phyloP scores from a whole-genome alignment of 2,888 invertebrate genomes.

The Homarus gammarus region DNA sequence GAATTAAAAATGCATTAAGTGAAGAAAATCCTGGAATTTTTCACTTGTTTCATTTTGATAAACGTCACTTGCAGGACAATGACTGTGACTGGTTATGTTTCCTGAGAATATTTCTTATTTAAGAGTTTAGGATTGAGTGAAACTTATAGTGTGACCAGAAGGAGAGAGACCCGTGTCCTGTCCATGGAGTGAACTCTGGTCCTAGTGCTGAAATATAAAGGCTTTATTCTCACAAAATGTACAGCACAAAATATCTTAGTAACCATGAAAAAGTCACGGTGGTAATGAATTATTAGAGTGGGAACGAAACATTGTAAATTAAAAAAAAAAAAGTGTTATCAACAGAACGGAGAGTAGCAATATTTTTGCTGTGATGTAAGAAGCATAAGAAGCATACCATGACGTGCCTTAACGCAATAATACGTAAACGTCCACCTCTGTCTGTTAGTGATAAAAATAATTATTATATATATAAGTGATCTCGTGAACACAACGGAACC shows the following conservation, averaged over 20 bases:
- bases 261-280: background rate
- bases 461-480: background rate
- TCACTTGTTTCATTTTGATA: too few species aligned
- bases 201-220: too few species aligned
- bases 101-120: too few species aligned
- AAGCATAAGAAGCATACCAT: background rate
- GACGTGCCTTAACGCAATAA: background rate
- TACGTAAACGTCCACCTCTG: background rate
- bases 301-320: background rate
- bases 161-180: too few species aligned
- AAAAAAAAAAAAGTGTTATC: background rate
- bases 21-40: too few species aligned
- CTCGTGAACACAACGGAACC: background rate
- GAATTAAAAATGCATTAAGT: too few species aligned
- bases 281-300: background rate
- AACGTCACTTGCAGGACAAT: too few species aligned
- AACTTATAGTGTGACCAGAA: too few species aligned
- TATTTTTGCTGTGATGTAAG: background rate
- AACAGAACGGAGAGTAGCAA: background rate
- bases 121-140: too few species aligned
- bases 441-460: background rate
- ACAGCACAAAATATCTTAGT: background rate
- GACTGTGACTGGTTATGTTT: too few species aligned
- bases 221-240: background rate
- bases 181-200: too few species aligned